These are phyloP conservation scores for Dipus sagitta DNA, from an alignment of 2,797 vertebrate genomes.

Conservation along the genomic window DNA sequence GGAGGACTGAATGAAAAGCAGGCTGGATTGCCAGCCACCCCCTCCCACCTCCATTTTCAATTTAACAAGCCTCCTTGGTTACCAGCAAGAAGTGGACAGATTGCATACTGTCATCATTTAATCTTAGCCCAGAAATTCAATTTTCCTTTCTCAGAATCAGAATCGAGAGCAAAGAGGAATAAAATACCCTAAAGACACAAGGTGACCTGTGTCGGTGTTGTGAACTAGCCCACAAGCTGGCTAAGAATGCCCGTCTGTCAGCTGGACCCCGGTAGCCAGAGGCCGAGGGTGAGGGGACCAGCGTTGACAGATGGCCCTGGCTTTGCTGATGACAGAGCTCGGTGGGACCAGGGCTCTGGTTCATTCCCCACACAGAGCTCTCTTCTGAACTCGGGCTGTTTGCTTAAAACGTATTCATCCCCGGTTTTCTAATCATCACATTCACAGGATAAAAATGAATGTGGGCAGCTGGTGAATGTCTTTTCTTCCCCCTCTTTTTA, in stretches of 20 bases:
- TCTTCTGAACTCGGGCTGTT: conserved; percentile 66
- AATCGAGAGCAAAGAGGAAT: conserved; percentile 38
- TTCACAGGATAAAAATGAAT: conserved; percentile 65
- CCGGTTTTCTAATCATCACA: conserved; percentile 64
- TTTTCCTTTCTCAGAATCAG: conserved; percentile 75
- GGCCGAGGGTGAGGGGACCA: conserved; percentile 25
- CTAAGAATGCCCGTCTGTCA: conserved; percentile 76
- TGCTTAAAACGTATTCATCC: conserved; percentile 65
- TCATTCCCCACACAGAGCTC: conserved; percentile 50
- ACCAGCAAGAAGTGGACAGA: conserved; percentile 73
- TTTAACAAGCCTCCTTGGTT: conserved; percentile 72
- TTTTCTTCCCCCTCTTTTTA: neutral
- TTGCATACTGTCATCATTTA: conserved; percentile 78
- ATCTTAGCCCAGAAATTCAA: conserved; percentile 78
- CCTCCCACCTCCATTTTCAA: conserved; percentile 39
- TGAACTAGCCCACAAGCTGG: conserved; percentile 67
- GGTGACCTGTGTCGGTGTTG: conserved; percentile 74
- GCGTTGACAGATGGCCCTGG: conserved; percentile 67
- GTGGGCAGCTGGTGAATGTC: neutral
- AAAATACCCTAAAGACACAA: conserved; percentile 72
- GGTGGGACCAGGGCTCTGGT: conserved; percentile 31
- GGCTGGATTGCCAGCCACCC: neutral
- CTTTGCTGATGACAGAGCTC: conserved; percentile 67
- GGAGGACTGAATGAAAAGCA: conserved; percentile 10
- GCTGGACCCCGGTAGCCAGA: conserved; percentile 52